Conservation (phyloP, 2,797 vertebrate genomes). For the Gymnoscopelus braueri region DNA sequence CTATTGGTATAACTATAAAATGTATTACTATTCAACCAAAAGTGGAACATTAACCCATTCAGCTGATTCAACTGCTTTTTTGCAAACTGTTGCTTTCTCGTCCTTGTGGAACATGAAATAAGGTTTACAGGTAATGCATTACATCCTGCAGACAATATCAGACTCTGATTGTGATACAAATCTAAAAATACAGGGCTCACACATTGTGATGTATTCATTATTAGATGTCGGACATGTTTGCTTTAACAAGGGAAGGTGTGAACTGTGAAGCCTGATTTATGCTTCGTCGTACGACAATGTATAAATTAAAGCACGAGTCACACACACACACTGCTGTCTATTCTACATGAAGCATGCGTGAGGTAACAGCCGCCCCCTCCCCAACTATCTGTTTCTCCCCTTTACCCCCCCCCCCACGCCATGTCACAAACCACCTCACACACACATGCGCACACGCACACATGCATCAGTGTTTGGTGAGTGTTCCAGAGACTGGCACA, state of each 20-base stretch:
- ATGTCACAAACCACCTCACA: slow-evolving; percentile 26
- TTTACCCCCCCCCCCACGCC: slow-evolving; percentile 27
- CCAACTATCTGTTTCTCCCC: slow-evolving; percentile 55
- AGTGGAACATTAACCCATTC: no score
- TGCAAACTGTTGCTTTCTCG: no score
- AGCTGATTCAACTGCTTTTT: no score
- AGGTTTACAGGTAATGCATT: not conserved
- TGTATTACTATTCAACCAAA: no score
- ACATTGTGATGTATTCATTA: slow-evolving; percentile 49
- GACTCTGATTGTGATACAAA: not conserved
- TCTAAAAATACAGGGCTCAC: slow-evolving; percentile 13
- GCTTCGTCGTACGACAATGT: no score
- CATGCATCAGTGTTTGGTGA: slow-evolving; percentile 66
- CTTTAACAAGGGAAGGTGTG: not conserved
- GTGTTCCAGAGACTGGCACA: slow-evolving; percentile 82
- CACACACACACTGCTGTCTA: slow-evolving; percentile 47
- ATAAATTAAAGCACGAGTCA: slow-evolving; percentile 18
- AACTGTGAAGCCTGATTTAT: not conserved
- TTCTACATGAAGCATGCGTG: slow-evolving; percentile 47
- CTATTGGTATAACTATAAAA: no score
- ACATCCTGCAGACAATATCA: not conserved
- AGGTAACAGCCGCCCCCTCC: slow-evolving; percentile 41
- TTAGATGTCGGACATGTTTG: slow-evolving; percentile 15
- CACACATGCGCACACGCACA: slow-evolving; percentile 17
- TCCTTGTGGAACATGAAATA: no score